Percentiles rank a stretch among this genome's conserved stretches.
Evolutionary conservation across 2,888 invertebrate species (phyloP).

Genomic region (Rhopalosiphum nymphaeae): DNA sequence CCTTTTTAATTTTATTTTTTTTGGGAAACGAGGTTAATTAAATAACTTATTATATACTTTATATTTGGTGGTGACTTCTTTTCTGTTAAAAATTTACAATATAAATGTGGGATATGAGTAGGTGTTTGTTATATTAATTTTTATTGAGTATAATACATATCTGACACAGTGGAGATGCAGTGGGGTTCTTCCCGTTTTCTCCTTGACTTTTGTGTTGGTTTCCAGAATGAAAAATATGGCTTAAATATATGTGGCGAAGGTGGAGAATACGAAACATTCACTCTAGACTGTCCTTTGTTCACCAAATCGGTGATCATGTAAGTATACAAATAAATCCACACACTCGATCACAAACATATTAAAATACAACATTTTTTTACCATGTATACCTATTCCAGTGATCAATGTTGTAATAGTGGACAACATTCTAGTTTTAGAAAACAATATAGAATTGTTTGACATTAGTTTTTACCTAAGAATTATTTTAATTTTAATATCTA

Average conservation of each 20-base stretch:
- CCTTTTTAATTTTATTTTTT: constrained; percentile 8
- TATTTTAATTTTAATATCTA: constrained; percentile 31
- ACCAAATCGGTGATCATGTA: constrained; percentile 90
- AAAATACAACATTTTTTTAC: constrained; percentile 53
- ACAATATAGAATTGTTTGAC: constrained; percentile 42
- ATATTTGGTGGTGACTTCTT: not conserved
- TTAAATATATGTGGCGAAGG: constrained; percentile 98
- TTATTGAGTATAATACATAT: constrained; percentile 50
- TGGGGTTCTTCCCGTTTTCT: constrained; percentile 65
- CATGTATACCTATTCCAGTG: constrained; percentile 42
- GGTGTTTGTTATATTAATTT: constrained; percentile 42
- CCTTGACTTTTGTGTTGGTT: constrained; percentile 69
- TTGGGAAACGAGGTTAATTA: not conserved
- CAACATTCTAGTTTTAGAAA: constrained; percentile 59
- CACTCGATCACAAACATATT: constrained; percentile 58
- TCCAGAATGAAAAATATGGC: constrained; percentile 88
- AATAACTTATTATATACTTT: constrained; percentile 22
- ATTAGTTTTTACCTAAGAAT: constrained; percentile 52
- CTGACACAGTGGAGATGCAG: constrained; percentile 55
- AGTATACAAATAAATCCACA: constrained; percentile 72
- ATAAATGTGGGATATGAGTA: constrained; percentile 16
- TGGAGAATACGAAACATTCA: constrained; percentile 98
- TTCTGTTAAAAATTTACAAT: constrained; percentile 2
- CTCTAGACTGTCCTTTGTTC: constrained; percentile 96
- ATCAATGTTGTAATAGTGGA: constrained; percentile 59